Percentiles rank a stretch among this genome's conserved stretches.
phyloP scores from a whole-genome alignment of 1,140 invertebrate genomes.

The Gonatopus flavifemur region DNA sequence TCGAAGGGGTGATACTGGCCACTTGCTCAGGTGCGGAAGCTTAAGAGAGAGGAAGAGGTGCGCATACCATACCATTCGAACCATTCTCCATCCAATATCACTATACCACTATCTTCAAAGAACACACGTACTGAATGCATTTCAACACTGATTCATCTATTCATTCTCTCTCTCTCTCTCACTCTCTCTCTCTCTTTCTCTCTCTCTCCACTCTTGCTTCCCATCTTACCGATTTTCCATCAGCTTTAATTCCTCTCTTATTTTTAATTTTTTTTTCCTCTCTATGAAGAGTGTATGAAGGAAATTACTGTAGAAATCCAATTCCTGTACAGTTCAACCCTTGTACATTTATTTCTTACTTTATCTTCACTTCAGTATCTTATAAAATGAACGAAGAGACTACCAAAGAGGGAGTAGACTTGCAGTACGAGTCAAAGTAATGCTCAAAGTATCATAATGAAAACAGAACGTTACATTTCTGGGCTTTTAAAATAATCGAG shows the following conservation, averaged over 20 bases:
- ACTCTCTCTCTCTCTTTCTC: slow-evolving; percentile 2
- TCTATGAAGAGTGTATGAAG: too few relatives aligned
- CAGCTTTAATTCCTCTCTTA: background rate
- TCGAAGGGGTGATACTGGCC: slow-evolving; percentile 81
- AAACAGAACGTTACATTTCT: too few relatives aligned
- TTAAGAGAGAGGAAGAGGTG: slow-evolving; percentile 61
- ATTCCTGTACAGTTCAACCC: slow-evolving; percentile 9
- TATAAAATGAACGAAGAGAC: too few relatives aligned
- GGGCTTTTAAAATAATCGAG: too few relatives aligned
- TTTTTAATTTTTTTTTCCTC: background rate
- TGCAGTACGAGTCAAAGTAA: too few relatives aligned
- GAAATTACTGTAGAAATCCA: too few relatives aligned
- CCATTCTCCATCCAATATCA: too few relatives aligned
- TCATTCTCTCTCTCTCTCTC: slow-evolving; percentile 21
- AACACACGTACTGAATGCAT: slow-evolving; percentile 24
- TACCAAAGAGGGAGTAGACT: too few relatives aligned
- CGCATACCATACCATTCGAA: slow-evolving; percentile 55
- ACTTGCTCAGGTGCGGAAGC: slow-evolving; percentile 83
- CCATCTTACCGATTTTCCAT: too few relatives aligned
- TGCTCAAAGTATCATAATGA: too few relatives aligned
- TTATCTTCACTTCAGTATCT: background rate
- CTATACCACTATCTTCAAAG: slow-evolving; percentile 25
- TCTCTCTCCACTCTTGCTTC: background rate
- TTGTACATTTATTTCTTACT: background rate
- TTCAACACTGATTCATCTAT: slow-evolving; percentile 13